Evolutionary conservation across 2,113 vertebrate species (phyloP).

Genomic region (Paraplagusia blochii): DNA sequence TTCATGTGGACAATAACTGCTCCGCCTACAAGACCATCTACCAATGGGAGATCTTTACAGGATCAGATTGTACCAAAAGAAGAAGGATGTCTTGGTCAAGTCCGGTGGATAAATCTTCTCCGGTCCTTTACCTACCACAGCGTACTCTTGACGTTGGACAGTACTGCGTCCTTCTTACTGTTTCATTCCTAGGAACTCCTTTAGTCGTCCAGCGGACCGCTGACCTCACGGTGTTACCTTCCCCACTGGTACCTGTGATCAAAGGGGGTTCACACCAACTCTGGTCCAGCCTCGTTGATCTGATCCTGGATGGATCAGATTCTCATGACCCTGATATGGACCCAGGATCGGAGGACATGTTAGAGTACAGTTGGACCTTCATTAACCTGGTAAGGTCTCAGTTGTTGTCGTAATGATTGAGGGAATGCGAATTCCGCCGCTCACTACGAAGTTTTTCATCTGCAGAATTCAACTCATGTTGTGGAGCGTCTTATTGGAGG

Average conservation of each 20-base stretch:
- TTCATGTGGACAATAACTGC: conserved; percentile 69
- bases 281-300: conserved; percentile 66
- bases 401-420: background rate
- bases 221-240: conserved; percentile 63
- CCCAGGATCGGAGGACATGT: conserved; percentile 31
- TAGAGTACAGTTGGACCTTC: conserved; percentile 71
- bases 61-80: conserved; percentile 32
- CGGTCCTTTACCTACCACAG: conserved; percentile 67
- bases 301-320: conserved; percentile 72
- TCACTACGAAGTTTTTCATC: conserved; percentile 20
- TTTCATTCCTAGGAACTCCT: conserved; percentile 66
- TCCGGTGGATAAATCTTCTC: conserved; percentile 40
- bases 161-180: conserved; percentile 73
- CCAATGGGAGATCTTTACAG: conserved; percentile 68
- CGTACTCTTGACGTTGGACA: conserved; percentile 59
- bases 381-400: conserved; percentile 46
- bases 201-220: conserved; percentile 42
- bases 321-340: conserved; percentile 74
- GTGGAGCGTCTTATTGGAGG: conserved; percentile 5
- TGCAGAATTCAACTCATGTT: conserved; percentile 50
- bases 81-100: conserved; percentile 23
- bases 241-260: conserved; percentile 69
- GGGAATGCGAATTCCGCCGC: background rate
- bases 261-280: conserved; percentile 71
- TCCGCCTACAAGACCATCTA: conserved; percentile 70